Conservation (phyloP, 2,888 invertebrate genomes). For the Mythimna vitellina region DNA sequence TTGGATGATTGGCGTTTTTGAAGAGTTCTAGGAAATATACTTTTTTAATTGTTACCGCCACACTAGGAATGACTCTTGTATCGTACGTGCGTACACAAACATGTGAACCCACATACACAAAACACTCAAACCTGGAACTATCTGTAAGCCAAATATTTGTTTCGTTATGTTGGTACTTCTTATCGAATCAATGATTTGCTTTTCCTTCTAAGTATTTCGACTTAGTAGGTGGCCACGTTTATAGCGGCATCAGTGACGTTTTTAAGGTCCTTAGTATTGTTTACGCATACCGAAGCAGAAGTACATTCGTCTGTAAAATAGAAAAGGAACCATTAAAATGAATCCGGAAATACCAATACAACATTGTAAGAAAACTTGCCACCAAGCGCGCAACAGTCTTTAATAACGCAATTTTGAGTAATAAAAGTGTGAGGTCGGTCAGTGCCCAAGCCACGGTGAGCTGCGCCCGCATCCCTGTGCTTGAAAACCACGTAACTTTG, state of each 20-base stretch:
- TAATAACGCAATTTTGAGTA: constrained; percentile 58
- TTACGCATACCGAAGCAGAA: not conserved
- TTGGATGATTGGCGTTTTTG: not conserved
- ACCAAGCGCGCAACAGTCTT: constrained; percentile 27
- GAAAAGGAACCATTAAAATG: constrained; percentile 10
- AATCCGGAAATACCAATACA: constrained; percentile 38
- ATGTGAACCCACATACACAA: no score
- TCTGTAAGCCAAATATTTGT: no score
- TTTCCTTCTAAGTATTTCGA: no score
- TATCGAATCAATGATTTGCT: no score
- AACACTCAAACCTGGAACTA: no score
- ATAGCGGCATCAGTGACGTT: no score
- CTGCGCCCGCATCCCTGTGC: constrained; percentile 72
- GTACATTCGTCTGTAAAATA: not conserved
- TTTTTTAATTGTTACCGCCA: not conserved
- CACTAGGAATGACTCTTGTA: no score
- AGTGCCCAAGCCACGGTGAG: constrained; percentile 17
- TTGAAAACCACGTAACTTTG: constrained; percentile 70
- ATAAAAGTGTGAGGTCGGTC: constrained; percentile 49
- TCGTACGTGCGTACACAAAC: no score
- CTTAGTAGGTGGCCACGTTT: no score
- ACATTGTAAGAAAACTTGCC: constrained; percentile 36
- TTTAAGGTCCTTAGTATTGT: not conserved
- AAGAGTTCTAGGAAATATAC: not conserved
- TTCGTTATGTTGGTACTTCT: no score